These are phyloP conservation scores for Polypedilum pembai DNA, from an alignment of 1,140 invertebrate species.

Conservation along the genomic window DNA sequence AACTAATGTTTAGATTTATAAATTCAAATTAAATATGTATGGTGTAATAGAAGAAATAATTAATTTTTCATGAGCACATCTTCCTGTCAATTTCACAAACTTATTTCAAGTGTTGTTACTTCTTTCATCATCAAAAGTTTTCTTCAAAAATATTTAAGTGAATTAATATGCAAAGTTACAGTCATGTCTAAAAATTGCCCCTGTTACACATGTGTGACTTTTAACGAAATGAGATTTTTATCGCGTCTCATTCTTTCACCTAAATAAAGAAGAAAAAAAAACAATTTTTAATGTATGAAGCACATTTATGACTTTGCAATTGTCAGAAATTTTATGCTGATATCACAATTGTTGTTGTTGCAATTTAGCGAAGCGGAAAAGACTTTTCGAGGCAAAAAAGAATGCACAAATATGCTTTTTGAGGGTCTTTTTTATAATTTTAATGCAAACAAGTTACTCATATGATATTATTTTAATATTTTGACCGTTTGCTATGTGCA, in stretches of 20 bases:
- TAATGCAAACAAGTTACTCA: background rate
- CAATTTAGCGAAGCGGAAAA: background rate
- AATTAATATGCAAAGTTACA: background rate
- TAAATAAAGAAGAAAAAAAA: background rate
- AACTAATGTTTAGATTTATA: no score
- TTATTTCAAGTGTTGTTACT: no score
- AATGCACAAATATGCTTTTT: background rate
- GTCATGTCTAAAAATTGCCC: background rate
- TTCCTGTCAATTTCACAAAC: background rate
- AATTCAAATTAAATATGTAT: constrained; percentile 6
- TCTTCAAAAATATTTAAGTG: background rate
- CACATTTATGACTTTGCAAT: background rate
- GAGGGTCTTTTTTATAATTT: background rate
- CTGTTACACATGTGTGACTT: constrained; percentile 5
- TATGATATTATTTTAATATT: background rate
- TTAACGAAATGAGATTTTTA: background rate
- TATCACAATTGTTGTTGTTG: constrained; percentile 1
- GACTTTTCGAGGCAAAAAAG: background rate
- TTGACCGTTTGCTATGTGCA: background rate
- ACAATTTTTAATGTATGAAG: background rate
- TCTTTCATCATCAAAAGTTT: background rate
- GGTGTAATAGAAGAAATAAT: background rate
- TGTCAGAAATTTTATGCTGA: background rate
- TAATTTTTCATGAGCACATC: background rate
- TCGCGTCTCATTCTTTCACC: background rate